Base-by-base conservation (phyloP, 2,797 vertebrate species). In the Sebastolobus alascanus region DNA sequence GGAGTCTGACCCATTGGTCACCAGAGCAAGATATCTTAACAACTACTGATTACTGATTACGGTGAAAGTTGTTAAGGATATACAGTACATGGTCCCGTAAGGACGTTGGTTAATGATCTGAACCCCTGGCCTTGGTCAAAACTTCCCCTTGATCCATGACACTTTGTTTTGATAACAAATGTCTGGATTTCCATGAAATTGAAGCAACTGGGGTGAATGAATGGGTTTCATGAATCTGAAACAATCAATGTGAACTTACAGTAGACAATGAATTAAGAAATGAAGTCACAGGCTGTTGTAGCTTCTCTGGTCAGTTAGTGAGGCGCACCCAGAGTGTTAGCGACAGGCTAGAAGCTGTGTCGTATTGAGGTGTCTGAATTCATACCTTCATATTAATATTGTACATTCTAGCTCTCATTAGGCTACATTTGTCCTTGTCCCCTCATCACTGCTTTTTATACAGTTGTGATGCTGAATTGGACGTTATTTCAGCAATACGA, bases 1-100 rank as follows among this genome's bases (percentile, higher is more conserved):
- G 31, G 68, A 75, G 29, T 54, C 50, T 40, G 70, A 52, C 22
- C 66, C 46, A 64, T 33, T 22, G 25, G 25, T 68, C 60, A 71
- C 31, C 12, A 66, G 10, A 59, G 31, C 6, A 54, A 40, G 37
- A 18, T 25, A 37, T 25, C 18, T 70, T 3, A 22, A 38, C 20
- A 65, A 56, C 52, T 54, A 54, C 3, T 75, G 22, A 46, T 46
- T 8, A 35, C 38, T 18, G 29, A 33, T 56, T 22, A 65, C 11
- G 0, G 18, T 20, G 13, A 56, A 25, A 35, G 35, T 33, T 69
- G 13, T 8, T 35, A 12, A 37, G 20, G 2, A 35, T 40, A 63
- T n/a, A n/a, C n/a, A n/a, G n/a, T 29, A 9, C 8, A 66, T 16
- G 11, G 18, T 71, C 3, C 6, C 18, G 10, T n/a, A 8, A 29